Conservation (phyloP, 2,113 vertebrate species). For the Neodontobutis hainanensis region DNA sequence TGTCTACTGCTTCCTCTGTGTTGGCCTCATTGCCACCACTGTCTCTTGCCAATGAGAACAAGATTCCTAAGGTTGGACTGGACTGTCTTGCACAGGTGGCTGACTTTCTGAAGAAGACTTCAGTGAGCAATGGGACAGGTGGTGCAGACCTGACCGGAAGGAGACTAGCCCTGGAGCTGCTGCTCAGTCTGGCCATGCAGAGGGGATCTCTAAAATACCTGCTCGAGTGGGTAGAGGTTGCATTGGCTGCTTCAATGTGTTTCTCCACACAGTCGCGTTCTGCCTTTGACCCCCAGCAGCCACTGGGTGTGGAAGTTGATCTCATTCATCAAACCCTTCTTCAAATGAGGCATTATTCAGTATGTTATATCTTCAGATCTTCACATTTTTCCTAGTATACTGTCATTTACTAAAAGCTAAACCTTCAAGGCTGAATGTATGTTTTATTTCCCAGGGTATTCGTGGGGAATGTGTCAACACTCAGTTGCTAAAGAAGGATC, state of each 20-base stretch:
- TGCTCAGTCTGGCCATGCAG: constrained; percentile 81
- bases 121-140: constrained; percentile 70
- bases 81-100: constrained; percentile 82
- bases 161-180: constrained; percentile 79
- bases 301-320: constrained; percentile 74
- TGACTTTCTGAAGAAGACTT: constrained; percentile 82
- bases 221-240: constrained; percentile 84
- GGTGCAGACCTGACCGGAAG: constrained; percentile 77
- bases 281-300: constrained; percentile 54
- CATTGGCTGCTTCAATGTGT: constrained; percentile 74
- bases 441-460: constrained; percentile 69
- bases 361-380: constrained; percentile 50
- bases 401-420: neutral
- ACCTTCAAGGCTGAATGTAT: neutral
- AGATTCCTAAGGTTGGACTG: constrained; percentile 81
- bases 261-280: constrained; percentile 49
- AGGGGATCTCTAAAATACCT: constrained; percentile 82
- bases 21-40: constrained; percentile 80
- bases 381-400: neutral
- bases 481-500: constrained; percentile 80
- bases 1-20: constrained; percentile 80
- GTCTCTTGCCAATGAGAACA: constrained; percentile 83
- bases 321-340: constrained; percentile 79
- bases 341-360: constrained; percentile 83
- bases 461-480: constrained; percentile 74